Evolutionary conservation across 1,140 invertebrate genomes (phyloP).

Genomic region (Ostrea edulis): DNA sequence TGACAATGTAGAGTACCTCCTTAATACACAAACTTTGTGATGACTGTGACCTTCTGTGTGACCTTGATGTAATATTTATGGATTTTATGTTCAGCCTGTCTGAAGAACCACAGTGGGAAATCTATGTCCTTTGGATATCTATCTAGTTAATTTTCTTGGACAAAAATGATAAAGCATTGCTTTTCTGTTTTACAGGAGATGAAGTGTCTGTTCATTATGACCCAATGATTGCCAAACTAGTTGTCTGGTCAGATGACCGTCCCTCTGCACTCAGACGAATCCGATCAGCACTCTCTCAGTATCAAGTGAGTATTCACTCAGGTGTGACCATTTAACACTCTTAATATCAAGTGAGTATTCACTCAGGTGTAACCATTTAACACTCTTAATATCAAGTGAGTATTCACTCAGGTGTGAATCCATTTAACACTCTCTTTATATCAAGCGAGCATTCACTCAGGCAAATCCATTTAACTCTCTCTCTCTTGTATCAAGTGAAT

Average conservation of each 20-base stretch:
- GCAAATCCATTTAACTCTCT: conserved; percentile 87
- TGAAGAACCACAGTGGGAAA: too few relatives aligned
- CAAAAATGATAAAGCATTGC: not conserved
- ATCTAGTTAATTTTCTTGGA: not conserved
- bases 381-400: too few relatives aligned
- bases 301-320: conserved; percentile 85
- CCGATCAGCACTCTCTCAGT: conserved; percentile 88
- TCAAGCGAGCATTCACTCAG: conserved; percentile 82
- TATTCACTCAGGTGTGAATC: too few relatives aligned
- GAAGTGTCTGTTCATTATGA: conserved; percentile 99
- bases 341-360: conserved; percentile 89
- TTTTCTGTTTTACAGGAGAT: conserved; percentile 79
- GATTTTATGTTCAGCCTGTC: too few relatives aligned
- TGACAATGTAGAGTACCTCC: too few relatives aligned
- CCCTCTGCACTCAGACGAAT: conserved; percentile 90
- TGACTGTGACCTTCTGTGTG: too few relatives aligned
- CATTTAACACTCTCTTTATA: too few relatives aligned
- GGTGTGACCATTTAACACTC: conserved; percentile 79
- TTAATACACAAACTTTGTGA: too few relatives aligned
- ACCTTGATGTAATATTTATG: too few relatives aligned
- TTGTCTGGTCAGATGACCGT: conserved; percentile 95
- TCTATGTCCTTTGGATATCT: too few relatives aligned
- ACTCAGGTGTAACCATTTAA: too few relatives aligned
- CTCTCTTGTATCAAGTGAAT: conserved; percentile 92
- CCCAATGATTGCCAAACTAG: conserved; percentile 99